Base-by-base conservation (phyloP, 2,797 vertebrate genomes). In the Meriones psammophilus region DNA sequence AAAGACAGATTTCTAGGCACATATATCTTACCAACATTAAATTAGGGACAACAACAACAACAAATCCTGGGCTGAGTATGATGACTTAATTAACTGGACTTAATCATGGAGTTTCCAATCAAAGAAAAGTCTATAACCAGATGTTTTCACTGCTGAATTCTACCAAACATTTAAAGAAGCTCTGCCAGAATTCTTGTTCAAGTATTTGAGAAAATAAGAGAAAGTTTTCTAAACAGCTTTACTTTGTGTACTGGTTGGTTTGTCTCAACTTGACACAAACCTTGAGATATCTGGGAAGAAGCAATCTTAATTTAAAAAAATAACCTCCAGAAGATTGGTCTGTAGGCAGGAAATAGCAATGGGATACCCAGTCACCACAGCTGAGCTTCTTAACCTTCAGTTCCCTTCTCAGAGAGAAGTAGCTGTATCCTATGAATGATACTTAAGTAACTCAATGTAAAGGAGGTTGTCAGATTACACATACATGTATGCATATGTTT, bases 341-440 rank as follows among this genome's bases (percentile, higher is more conserved):
- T 50, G 15, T 30, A 77, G 64, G 26, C 46, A 92, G 22, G 4
- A 42, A 39, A 46, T 62, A 64, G 80, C 18, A 50, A 8, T 30
- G 33, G 71, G 46, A 90, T 39, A 68, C 4, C 14, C 68, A 54
- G 42, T 56, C 74, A 66, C 85, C 39, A 18, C 1, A 22, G 85
- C 46, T 69, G n/a, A 94, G 62, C 5, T 42, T 8, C 68, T 79
- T 54, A 77, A 36, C 26, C 58, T 60, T 92, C 50, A 81, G 2
- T 77, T 54, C 84, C 80, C 80, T 95, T 95, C 92, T 96, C 80
- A 94, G 84, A 93, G 89, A 96, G 93, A 95, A 96, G 94, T n/a
- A 68, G 14, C 56, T 28, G 64, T 68, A 74, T n/a, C 42, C 42
- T 95, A 60, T 30, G 18, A 60, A n/a, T 74, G 91, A 66, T 91